Conservation (phyloP, 2,888 invertebrate genomes). For the Halictus ligatus region DNA sequence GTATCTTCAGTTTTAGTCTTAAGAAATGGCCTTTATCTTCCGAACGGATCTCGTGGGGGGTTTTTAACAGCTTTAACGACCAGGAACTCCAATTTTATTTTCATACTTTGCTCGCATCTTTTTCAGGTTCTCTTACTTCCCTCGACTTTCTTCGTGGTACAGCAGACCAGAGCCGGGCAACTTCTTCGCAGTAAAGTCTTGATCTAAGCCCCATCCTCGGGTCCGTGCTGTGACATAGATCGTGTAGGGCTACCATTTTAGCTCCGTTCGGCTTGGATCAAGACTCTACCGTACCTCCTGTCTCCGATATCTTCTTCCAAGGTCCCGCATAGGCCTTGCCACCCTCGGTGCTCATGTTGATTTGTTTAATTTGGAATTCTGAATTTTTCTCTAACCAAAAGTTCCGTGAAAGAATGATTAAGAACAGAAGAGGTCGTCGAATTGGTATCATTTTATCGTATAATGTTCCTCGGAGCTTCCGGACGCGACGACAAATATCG, state of each 20-base stretch:
- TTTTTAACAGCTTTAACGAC: neutral
- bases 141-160: neutral
- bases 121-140: neutral
- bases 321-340: neutral
- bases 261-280: too few relatives aligned
- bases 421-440: too few relatives aligned
- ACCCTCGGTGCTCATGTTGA: neutral
- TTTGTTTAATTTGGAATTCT: too few relatives aligned
- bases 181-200: too few relatives aligned
- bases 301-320: neutral
- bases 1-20: too few relatives aligned
- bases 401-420: too few relatives aligned
- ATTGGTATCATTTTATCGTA: neutral
- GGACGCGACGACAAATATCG: neutral
- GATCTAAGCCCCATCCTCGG: too few relatives aligned
- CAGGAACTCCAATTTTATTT: neutral
- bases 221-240: too few relatives aligned
- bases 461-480: neutral
- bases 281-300: neutral
- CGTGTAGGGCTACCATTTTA: too few relatives aligned
- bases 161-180: too few relatives aligned
- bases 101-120: neutral
- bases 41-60: too few relatives aligned
- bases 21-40: neutral
- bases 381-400: too few relatives aligned